A percentile compares a stretch with the other conserved stretches of the same genome.
phyloP scores from a whole-genome alignment of 2,797 vertebrate genomes.

The Etheostoma nigrum region DNA sequence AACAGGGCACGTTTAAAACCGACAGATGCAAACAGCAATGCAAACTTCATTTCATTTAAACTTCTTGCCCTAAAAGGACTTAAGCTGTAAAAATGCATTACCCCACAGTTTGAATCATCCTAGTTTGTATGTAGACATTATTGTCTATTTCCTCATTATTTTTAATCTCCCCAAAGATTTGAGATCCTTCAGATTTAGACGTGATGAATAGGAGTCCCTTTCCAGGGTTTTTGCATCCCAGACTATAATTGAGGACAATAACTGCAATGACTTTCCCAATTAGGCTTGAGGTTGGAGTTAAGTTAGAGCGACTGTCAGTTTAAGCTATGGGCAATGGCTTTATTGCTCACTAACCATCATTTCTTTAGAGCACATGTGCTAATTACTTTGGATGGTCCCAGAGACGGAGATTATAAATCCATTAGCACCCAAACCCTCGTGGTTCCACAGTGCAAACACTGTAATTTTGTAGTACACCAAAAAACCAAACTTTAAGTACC shows the following conservation, averaged over 20 bases:
- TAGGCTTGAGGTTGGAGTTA: conserved; percentile 92
- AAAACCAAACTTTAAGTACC: conserved; percentile 67
- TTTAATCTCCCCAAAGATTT: conserved; percentile 63
- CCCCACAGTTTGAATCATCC: conserved; percentile 3
- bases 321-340: conserved; percentile 93
- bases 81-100: conserved; percentile 22
- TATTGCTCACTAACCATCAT: conserved; percentile 97
- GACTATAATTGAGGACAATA: conserved; percentile 90
- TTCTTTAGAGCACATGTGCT: conserved; percentile 95
- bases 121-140: conserved; percentile 25
- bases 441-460: conserved; percentile 80
- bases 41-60: too few species aligned
- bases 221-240: conserved; percentile 56
- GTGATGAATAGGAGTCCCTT: conserved; percentile 66
- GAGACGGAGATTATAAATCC: conserved; percentile 93
- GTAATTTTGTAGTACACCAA: conserved; percentile 73
- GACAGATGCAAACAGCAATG: conserved; percentile 2
- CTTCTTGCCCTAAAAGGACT: conserved; percentile 9
- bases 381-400: conserved; percentile 93
- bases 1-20: conserved; percentile 23
- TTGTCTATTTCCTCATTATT: conserved; percentile 64
- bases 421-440: conserved; percentile 89
- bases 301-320: conserved; percentile 92
- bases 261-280: conserved; percentile 91
- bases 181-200: conserved; percentile 54